Percentiles rank a stretch among this genome's conserved stretches.
Evolutionary conservation across 2,888 invertebrate genomes (phyloP).

Genomic region (Scaptomyza polygonia): DNA sequence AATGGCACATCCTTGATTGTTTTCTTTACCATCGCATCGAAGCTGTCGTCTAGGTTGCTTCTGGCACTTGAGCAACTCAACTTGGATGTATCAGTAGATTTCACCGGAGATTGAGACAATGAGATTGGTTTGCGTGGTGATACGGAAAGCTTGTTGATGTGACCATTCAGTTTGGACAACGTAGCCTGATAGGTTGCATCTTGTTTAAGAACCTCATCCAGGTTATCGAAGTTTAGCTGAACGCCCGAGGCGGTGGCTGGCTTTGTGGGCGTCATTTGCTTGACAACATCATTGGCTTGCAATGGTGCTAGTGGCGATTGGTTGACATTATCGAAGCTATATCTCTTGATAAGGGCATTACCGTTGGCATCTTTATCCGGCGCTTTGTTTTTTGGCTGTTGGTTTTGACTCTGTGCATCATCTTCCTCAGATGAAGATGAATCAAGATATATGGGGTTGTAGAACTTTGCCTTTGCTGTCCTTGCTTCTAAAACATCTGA

Average conservation of each 20-base stretch:
- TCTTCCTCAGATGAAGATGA: conserved; percentile 80
- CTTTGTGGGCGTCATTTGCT: conserved; percentile 8
- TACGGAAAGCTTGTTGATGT: conserved; percentile 69
- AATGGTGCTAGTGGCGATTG: conserved; percentile 71
- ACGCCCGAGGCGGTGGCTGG: conserved; percentile 7
- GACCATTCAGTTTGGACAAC: conserved; percentile 72
- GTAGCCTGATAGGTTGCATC: conserved; percentile 76
- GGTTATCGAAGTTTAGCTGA: conserved; percentile 71
- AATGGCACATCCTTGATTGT: neutral
- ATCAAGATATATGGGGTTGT: conserved; percentile 81
- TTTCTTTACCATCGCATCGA: conserved; percentile 45
- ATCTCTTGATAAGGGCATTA: conserved; percentile 62
- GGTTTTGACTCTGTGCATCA: conserved; percentile 12
- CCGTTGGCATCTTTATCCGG: conserved; percentile 31
- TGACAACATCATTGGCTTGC: neutral
- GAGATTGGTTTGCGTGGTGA: conserved; percentile 41
- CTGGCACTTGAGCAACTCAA: conserved; percentile 28
- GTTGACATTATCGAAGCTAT: conserved; percentile 58
- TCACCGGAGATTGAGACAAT: conserved; percentile 44
- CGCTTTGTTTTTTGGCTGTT: conserved; percentile 13
- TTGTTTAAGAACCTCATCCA: conserved; percentile 69
- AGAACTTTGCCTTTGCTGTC: conserved; percentile 44
- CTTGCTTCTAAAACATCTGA: conserved; percentile 33
- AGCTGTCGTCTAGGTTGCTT: conserved; percentile 39
- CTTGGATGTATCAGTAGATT: neutral